Evolutionary conservation across 2,888 invertebrate genomes (phyloP), one percentile per base, ranked within the genome.

Genomic region (Antitype chi): DNA sequence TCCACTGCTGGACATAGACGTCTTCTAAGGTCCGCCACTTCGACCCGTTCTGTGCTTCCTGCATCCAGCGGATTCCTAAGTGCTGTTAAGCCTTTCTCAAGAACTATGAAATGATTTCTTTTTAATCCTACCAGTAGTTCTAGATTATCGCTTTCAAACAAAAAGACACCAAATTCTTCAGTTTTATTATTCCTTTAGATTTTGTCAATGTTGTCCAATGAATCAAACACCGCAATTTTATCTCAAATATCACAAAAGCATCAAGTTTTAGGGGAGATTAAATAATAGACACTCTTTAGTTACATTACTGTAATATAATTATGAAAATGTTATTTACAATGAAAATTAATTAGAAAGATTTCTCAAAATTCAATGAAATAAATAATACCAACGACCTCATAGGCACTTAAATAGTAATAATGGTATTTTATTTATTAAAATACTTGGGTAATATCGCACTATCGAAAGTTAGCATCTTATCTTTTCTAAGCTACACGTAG

Each of bases 321-420:
- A 25, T 25, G 23, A 64, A 13, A n/a, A 49, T 64, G 49, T 38
- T 57, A 77, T 78, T 64, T 77, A 77, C 64, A 57, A 7, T 25
- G 38, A 38, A 47, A 28, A 60, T 60, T 9, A 38, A 5, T 5
- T 38, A 6, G 38, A 5, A 38, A 38, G 32, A 32, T 32, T 32
- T 32, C 32, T n/a, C 1, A 1, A 32, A 38, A 5, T 38, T 38
- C 38, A 38, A 38, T 38, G 38, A 38, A 2, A 47, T 47, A 55
- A 3, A 15, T n/a, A 28, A 0, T 72, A 73, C 2, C 9, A 9
- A 55, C n/a, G 6, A n/a, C 52, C 11, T 25, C 13, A 25, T 43
- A 25, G 17, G 43, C 43, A 25, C 25, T 47, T 47, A 25, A 49
- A 49, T 49, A 66, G 20, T 64, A 13, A 47, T 25, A 63, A 63